Base-by-base conservation (phyloP, 2,113 vertebrate genomes). In the Uropsilus gracilis region DNA sequence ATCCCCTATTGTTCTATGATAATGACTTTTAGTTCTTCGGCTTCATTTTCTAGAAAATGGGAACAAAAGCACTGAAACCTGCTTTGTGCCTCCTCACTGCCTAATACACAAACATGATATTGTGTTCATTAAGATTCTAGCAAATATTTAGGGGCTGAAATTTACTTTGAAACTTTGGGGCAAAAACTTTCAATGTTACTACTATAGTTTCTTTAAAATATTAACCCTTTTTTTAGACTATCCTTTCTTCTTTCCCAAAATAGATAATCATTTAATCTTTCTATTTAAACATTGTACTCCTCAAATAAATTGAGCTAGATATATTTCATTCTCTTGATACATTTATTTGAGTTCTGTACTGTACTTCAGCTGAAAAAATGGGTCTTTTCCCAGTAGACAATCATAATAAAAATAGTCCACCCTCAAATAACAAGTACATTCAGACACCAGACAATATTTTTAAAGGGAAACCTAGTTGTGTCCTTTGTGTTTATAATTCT, bases 311-410 rank as follows among this genome's bases (percentile, higher is more conserved):
- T 90, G 73, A 95, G 44, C 13, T 39, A 86, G 26, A 75, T 94
- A 82, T 32, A 89, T 32, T 95, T 2, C n/a, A 63, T 89, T 85
- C 48, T 88, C 76, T 89, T 89, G 83, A 91, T 93, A 91, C 26
- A 93, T 76, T 91, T 86, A 78, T 71, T 84, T 3, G 4, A 75
- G 32, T 50, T 81, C 17, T 63, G 34, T 87, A 71, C 39, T 63
- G 42, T 85, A 61, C 68, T 64, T 73, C 86, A 93, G 46, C 83
- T 95, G 44, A 80, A 93, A 83, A 94, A 93, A 93, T 80, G 57
- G 87, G 88, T 92, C 69, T 91, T 95, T 96, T 96, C 84, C 90
- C 84, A 89, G 59, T 86, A 89, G 90, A 95, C 63, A 91, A 75
- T 73, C n/a, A 63, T 87, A 96, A 95, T 86, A 91, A 90, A 91